Conservation (phyloP, 2,797 vertebrate genomes). For the Botia kubotai region DNA sequence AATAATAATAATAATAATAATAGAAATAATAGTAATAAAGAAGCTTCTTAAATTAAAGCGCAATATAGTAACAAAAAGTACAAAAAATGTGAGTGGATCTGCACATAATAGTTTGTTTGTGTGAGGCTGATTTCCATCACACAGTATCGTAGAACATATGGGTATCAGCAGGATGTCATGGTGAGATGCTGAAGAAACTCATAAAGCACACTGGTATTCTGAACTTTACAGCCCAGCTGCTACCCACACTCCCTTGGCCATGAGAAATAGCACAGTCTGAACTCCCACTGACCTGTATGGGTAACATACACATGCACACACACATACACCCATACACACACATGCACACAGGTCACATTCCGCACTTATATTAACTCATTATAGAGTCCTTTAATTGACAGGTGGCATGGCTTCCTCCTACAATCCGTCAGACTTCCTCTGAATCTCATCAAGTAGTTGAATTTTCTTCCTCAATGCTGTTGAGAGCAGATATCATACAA, state of each 20-base stretch:
- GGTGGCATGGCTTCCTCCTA: slow-evolving; percentile 32
- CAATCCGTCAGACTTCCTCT: background rate
- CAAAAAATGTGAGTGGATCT: background rate
- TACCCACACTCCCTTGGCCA: slow-evolving; percentile 40
- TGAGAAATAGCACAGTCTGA: slow-evolving; percentile 41
- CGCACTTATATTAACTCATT: slow-evolving; percentile 48
- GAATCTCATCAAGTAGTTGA: slow-evolving; percentile 13
- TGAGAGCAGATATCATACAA: background rate
- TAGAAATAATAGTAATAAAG: too few relatives aligned
- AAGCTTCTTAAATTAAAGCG: too few relatives aligned
- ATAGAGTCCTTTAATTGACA: slow-evolving; percentile 42
- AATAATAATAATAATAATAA: too few relatives aligned
- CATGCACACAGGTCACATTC: slow-evolving; percentile 46
- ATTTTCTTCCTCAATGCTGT: slow-evolving; percentile 29
- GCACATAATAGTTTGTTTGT: slow-evolving; percentile 4
- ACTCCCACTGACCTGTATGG: slow-evolving; percentile 40
- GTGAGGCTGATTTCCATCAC: slow-evolving; percentile 25
- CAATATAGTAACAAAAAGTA: background rate
- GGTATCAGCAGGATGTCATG: slow-evolving; percentile 20
- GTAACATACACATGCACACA: slow-evolving; percentile 31
- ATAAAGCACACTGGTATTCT: slow-evolving; percentile 41
- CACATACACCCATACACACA: background rate
- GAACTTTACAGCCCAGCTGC: slow-evolving; percentile 28
- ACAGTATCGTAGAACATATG: slow-evolving; percentile 16
- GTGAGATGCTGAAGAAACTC: slow-evolving; percentile 31